These are phyloP conservation scores for Heliconius erato DNA, from an alignment of 2,888 invertebrate genomes.

Conservation along the genomic window DNA sequence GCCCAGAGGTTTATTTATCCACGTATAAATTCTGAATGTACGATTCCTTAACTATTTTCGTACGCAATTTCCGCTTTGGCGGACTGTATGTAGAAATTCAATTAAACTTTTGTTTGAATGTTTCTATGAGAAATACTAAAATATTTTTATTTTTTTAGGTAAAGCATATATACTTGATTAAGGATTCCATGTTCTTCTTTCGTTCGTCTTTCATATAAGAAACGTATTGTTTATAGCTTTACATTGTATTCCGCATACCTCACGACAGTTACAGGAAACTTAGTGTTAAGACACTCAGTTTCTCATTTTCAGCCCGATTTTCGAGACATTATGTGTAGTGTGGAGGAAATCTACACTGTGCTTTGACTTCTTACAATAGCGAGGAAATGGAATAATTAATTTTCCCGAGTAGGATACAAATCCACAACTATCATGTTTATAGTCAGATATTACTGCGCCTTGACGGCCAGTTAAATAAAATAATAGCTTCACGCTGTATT, in stretches of 20 bases:
- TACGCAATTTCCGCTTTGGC: neutral
- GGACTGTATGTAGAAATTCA: neutral
- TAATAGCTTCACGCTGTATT: no score
- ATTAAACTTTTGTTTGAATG: constrained; percentile 1
- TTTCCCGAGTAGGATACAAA: neutral
- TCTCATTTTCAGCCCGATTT: neutral
- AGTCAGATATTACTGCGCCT: no score
- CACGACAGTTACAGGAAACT: no score
- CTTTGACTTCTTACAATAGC: neutral
- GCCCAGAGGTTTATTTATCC: no score
- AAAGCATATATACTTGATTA: no score
- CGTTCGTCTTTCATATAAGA: neutral
- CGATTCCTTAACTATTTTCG: constrained; percentile 9
- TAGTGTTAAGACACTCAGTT: no score
- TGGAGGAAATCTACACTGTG: neutral
- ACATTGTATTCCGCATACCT: no score
- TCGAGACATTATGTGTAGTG: neutral
- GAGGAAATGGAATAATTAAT: neutral
- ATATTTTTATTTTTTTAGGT: no score
- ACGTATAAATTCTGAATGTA: constrained; percentile 8
- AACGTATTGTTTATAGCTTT: neutral
- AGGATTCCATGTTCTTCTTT: no score
- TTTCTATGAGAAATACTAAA: neutral
- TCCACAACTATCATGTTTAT: no score
- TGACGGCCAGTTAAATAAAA: no score